Conservation (phyloP, 2,888 invertebrate genomes). For the Phyllotreta cruciferae region DNA sequence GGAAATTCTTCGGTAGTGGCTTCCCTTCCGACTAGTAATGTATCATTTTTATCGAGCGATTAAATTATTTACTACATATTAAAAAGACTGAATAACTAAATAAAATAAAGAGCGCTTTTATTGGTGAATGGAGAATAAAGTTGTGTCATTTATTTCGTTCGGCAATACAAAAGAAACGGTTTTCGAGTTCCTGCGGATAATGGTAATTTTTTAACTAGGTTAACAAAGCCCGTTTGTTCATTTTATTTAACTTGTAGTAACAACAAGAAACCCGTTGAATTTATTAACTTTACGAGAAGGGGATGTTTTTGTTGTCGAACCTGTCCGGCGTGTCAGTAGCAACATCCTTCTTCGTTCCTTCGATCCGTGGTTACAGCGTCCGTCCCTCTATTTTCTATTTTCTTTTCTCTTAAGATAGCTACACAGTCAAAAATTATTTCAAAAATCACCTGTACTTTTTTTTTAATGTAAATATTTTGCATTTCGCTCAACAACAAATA, state of each 20-base stretch:
- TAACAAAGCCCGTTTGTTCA: constrained; percentile 24
- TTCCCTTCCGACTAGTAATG: neutral
- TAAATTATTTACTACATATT: too few relatives aligned
- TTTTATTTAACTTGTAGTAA: constrained; percentile 29
- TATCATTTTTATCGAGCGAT: too few relatives aligned
- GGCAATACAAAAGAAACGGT: constrained; percentile 2
- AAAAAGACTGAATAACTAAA: too few relatives aligned
- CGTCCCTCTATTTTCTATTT: constrained; percentile 29
- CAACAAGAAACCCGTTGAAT: constrained; percentile 28
- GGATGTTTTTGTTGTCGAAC: constrained; percentile 31
- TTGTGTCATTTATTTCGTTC: neutral
- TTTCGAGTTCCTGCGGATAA: neutral
- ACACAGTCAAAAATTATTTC: constrained; percentile 5
- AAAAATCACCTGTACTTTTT: neutral
- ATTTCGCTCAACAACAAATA: neutral
- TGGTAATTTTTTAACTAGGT: constrained; percentile 23
- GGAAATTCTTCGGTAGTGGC: constrained; percentile 2
- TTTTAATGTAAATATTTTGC: too few relatives aligned
- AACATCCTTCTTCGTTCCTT: constrained; percentile 29
- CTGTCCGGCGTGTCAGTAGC: constrained; percentile 30
- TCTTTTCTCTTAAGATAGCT: constrained; percentile 17
- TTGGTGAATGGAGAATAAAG: neutral
- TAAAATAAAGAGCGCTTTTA: too few relatives aligned
- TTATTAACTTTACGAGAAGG: constrained; percentile 29
- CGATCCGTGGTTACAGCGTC: constrained; percentile 25